Base-by-base conservation (phyloP, 2,797 vertebrate genomes). In the Merluccius polli region DNA sequence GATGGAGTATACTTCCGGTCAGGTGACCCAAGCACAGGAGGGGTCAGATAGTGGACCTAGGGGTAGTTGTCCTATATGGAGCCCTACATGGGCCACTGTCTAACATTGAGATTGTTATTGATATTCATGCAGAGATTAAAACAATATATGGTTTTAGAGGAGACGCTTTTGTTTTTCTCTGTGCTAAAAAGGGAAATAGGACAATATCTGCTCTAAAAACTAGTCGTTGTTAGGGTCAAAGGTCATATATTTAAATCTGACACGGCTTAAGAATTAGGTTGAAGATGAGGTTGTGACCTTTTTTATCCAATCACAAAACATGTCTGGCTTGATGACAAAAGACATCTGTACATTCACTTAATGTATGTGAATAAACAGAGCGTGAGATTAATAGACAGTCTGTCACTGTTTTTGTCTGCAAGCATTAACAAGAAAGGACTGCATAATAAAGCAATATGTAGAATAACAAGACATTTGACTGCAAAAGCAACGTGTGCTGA, bases 241-340 rank as follows among this genome's bases (percentile, higher is more conserved):
- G 59, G 71, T 69, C 2, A 41, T 2, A 44, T 44, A 38, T 48
- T 65, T 73, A 27, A 78, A 41, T 78, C 41, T 65, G 24, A 71
- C 77, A 63, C 21, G 3, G 10, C 72, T 29, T 41, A 13, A 24
- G 8, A 41, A 32, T 29, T 6, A 24, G 15, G 41, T 38, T n/a
- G 21, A 24, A 2, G 6, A 59, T 24, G 7, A 59, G 52, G 16
- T n/a, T n/a, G n/a, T 21, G 44, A n/a, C 52, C n/a, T 10, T 2
- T 59, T 13, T 24, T 59, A 9, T n/a, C 52, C n/a, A 59, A 59
- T 9, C 21, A 9, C 52, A 9, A 63, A 59, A 75, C 73, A 77
- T 29, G 70, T 68, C 81, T 83, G 75, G 52, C 7, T 59, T 59
- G 44, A 48, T 4, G 3, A 48, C 0, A 41, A 41, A 41, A 12